These are phyloP conservation scores for Dolichomitus sp. DNA, from an alignment of 2,888 invertebrate species.

Conservation along the genomic window DNA sequence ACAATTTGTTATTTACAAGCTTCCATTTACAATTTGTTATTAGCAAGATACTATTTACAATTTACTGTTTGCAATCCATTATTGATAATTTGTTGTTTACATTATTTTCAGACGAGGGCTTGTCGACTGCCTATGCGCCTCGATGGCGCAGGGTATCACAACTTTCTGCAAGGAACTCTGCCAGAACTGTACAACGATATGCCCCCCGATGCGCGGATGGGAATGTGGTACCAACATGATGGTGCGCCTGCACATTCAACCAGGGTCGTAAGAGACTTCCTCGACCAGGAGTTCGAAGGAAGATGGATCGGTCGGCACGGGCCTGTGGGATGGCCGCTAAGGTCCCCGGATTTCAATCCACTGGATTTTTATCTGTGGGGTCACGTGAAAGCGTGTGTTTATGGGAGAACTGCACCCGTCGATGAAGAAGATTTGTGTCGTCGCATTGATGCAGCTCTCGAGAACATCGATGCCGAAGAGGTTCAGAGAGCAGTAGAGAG, in stretches of 20 bases:
- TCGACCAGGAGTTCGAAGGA: neutral
- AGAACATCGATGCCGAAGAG: neutral
- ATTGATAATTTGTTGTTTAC: no score
- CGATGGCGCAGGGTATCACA: neutral
- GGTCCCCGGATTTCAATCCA: conserved; percentile 3
- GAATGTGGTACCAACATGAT: conserved; percentile 19
- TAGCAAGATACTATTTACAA: no score
- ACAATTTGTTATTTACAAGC: no score
- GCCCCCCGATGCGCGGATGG: neutral
- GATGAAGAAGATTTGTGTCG: neutral
- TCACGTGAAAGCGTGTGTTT: neutral
- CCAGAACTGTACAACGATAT: neutral
- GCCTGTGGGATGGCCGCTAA: neutral
- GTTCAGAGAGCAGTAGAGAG: neutral
- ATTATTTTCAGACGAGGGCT: no score
- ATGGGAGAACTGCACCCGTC: neutral
- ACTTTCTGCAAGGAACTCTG: neutral
- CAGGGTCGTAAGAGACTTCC: neutral
- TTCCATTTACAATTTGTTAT: no score
- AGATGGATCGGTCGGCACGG: conserved; percentile 22
- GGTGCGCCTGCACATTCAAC: conserved; percentile 16
- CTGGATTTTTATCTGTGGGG: conserved; percentile 19
- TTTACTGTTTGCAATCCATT: no score
- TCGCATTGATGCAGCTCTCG: neutral
- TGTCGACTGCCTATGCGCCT: neutral